A percentile compares a stretch with the other conserved stretches of the same genome.
Evolutionary conservation across 2,888 invertebrate genomes (phyloP).

Genomic region (Tetrapedia diversipes): DNA sequence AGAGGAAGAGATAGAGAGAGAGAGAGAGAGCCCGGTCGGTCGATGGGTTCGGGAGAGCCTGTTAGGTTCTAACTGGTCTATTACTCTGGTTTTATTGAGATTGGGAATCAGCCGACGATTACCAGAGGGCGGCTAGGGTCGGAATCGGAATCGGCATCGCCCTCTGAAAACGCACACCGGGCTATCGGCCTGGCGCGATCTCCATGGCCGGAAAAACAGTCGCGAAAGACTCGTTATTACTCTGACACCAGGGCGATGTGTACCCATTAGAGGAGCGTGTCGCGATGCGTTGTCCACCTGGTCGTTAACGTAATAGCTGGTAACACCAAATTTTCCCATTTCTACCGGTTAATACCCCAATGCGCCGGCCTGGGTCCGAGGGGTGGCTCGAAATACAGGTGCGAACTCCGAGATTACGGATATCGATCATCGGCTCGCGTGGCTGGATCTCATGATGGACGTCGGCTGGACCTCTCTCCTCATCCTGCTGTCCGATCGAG

Average conservation of each 20-base stretch:
- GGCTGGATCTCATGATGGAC: slow-evolving; percentile 46
- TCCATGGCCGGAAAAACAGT: slow-evolving; percentile 48
- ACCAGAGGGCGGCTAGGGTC: slow-evolving; percentile 32
- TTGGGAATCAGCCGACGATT: slow-evolving; percentile 69
- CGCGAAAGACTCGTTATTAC: slow-evolving; percentile 58
- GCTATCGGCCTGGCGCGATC: slow-evolving; percentile 46
- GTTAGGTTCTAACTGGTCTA: slow-evolving; percentile 67
- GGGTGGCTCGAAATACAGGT: slow-evolving; percentile 30
- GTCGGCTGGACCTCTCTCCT: neutral
- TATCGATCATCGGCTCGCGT: slow-evolving; percentile 55
- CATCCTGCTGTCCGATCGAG: no score
- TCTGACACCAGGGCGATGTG: slow-evolving; percentile 57
- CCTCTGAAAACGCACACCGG: slow-evolving; percentile 41
- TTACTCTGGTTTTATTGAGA: slow-evolving; percentile 71
- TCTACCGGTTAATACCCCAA: slow-evolving; percentile 38
- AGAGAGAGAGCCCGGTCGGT: no score
- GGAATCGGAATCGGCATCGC: slow-evolving; percentile 19
- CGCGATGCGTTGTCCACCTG: slow-evolving; percentile 43
- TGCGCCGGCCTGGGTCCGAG: neutral
- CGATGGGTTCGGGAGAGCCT: slow-evolving; percentile 38
- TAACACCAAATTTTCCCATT: slow-evolving; percentile 44
- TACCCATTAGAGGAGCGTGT: slow-evolving; percentile 53
- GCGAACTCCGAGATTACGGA: slow-evolving; percentile 52
- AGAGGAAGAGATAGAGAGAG: no score
- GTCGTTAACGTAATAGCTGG: slow-evolving; percentile 57